A percentile compares a stretch with the other conserved stretches of the same genome.
Conservation (phyloP, 2,888 invertebrate species). For the Cosmorhoe ocellata region DNA sequence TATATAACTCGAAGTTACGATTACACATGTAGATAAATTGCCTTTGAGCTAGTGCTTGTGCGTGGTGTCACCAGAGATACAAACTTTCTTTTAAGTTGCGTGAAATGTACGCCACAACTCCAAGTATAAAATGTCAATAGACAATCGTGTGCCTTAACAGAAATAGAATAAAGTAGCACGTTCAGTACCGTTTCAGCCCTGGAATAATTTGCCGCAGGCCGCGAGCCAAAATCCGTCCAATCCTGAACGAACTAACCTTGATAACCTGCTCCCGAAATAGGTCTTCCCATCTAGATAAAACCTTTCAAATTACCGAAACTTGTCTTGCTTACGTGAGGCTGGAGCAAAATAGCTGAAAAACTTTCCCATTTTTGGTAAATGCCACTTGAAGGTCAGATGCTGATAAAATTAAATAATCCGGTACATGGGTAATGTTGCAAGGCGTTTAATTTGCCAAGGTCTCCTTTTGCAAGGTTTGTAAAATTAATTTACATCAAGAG, state of each 20-base stretch:
- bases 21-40: too few species aligned
- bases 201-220: constrained; percentile 14
- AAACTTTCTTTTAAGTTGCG: too few species aligned
- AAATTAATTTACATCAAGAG: too few species aligned
- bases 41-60: too few species aligned
- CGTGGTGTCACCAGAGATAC: too few species aligned
- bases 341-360: constrained; percentile 32
- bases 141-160: too few species aligned
- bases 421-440: constrained; percentile 7
- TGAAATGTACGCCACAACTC: too few species aligned
- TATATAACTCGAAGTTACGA: too few species aligned
- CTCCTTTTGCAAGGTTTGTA: too few species aligned
- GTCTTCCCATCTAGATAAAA: constrained; percentile 35
- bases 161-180: neutral
- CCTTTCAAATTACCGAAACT: constrained; percentile 42
- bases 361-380: constrained; percentile 23
- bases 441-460: constrained; percentile 4
- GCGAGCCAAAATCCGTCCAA: constrained; percentile 3
- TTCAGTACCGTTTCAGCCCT: neutral
- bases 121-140: too few species aligned
- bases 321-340: constrained; percentile 38
- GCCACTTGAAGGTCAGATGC: constrained; percentile 25
- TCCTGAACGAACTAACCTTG: constrained; percentile 21
- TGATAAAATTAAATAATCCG: constrained; percentile 22
- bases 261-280: constrained; percentile 34